A percentile compares a stretch with the other conserved stretches of the same genome.
These are phyloP conservation scores for Hyppa rectilinea DNA, from an alignment of 2,888 invertebrate genomes.

Conservation along the genomic window DNA sequence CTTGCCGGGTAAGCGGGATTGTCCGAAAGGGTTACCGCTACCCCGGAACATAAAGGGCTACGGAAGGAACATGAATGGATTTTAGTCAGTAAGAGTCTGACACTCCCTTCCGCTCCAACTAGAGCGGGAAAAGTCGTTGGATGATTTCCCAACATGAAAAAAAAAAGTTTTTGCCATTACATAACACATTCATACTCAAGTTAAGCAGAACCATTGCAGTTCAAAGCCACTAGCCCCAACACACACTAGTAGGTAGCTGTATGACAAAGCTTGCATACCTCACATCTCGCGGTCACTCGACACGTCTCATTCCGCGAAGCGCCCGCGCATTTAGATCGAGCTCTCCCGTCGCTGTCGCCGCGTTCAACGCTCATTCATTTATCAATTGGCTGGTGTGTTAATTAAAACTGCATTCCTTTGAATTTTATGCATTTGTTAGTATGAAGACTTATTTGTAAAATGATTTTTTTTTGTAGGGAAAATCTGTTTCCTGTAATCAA, in stretches of 20 bases:
- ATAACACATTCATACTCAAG: too few species aligned
- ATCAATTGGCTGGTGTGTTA: slow-evolving; percentile 47
- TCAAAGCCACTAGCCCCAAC: neutral
- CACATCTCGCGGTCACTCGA: slow-evolving; percentile 47
- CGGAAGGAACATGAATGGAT: too few species aligned
- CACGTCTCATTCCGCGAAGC: slow-evolving; percentile 59
- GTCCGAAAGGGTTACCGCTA: too few species aligned
- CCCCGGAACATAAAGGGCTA: too few species aligned
- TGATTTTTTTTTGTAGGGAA: neutral
- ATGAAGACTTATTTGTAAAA: neutral
- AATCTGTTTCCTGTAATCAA: neutral
- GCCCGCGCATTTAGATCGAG: slow-evolving; percentile 43
- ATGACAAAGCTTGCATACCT: slow-evolving; percentile 51
- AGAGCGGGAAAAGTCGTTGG: too few species aligned
- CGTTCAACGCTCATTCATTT: slow-evolving; percentile 51
- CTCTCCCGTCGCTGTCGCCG: slow-evolving; percentile 51
- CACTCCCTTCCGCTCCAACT: too few species aligned
- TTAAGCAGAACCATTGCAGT: neutral
- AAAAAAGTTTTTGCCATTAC: too few species aligned
- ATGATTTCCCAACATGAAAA: too few species aligned
- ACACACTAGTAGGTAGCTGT: neutral
- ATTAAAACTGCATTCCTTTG: slow-evolving; percentile 56
- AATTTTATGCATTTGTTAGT: slow-evolving; percentile 20
- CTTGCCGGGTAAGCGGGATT: too few species aligned
- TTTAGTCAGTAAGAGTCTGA: too few species aligned